Conservation (phyloP, 1,140 invertebrate genomes). For the Papilio machaon region DNA sequence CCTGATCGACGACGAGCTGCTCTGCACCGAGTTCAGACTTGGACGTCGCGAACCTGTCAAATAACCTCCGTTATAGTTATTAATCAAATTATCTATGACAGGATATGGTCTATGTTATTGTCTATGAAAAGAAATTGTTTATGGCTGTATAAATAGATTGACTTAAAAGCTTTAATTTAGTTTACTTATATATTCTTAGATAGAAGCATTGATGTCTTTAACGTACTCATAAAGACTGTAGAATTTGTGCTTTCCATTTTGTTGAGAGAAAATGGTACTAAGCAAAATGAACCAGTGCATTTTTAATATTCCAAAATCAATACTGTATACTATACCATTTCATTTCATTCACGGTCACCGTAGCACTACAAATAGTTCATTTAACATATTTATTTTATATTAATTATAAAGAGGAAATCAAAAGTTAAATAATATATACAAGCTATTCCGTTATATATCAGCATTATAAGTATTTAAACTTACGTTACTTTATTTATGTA, state of each 20-base stretch:
- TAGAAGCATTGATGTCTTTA: background rate
- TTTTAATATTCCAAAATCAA: background rate
- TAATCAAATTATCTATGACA: background rate
- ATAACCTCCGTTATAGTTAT: slow-evolving; percentile 7
- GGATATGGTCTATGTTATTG: background rate
- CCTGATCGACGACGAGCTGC: slow-evolving; percentile 89
- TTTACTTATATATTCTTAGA: background rate
- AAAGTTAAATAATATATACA: too few species aligned
- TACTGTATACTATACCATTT: background rate
- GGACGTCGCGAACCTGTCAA: slow-evolving; percentile 89
- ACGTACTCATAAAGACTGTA: background rate
- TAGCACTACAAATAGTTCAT: too few species aligned
- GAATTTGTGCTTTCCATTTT: background rate
- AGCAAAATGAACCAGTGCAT: background rate
- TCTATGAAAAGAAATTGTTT: background rate
- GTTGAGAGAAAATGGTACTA: background rate
- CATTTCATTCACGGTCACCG: too few species aligned
- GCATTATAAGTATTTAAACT: too few species aligned
- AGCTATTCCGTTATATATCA: too few species aligned
- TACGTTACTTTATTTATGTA: too few species aligned
- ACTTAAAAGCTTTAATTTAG: background rate
- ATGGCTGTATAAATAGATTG: background rate
- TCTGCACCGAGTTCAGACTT: slow-evolving; percentile 90
- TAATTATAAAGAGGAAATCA: too few species aligned
- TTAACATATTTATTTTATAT: too few species aligned